Evolutionary conservation across 2,888 invertebrate species (phyloP).

Genomic region (Hedychridium roseum): DNA sequence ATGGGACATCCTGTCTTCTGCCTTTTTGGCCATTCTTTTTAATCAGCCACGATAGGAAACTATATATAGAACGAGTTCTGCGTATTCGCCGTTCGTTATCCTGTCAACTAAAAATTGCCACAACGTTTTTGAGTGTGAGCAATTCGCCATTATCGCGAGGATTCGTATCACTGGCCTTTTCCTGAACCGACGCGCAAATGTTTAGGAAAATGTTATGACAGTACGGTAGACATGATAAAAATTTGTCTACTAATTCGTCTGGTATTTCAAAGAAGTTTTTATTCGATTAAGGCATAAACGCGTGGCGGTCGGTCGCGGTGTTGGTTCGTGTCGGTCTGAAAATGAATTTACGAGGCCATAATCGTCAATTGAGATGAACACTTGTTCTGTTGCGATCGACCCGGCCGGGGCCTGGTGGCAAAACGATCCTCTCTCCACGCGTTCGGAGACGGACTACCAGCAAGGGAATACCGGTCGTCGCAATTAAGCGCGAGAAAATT

Average conservation of each 20-base stretch:
- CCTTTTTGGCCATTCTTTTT: constrained; percentile 32
- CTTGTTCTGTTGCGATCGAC: constrained; percentile 34
- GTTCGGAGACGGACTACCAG: constrained; percentile 19
- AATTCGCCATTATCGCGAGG: no score
- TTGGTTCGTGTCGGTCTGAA: constrained; percentile 47
- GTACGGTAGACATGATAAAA: no score
- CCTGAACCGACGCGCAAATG: no score
- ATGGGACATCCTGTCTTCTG: constrained; percentile 44
- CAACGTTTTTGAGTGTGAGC: no score
- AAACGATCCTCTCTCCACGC: constrained; percentile 32
- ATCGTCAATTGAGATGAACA: constrained; percentile 53
- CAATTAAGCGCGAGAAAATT: constrained; percentile 19
- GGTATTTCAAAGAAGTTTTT: no score
- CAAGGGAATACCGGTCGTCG: constrained; percentile 13
- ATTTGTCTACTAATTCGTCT: no score
- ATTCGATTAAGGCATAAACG: constrained; percentile 33
- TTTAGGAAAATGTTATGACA: no score
- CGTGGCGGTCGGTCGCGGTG: constrained; percentile 21
- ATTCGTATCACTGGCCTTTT: no score
- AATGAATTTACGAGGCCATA: constrained; percentile 55
- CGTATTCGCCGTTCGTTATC: no score
- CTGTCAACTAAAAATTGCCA: no score
- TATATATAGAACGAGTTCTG: no score
- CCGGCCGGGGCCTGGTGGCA: constrained; percentile 32
- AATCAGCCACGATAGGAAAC: no score